phyloP scores from a whole-genome alignment of 2,888 invertebrate species.

The Chrysolina americana region DNA sequence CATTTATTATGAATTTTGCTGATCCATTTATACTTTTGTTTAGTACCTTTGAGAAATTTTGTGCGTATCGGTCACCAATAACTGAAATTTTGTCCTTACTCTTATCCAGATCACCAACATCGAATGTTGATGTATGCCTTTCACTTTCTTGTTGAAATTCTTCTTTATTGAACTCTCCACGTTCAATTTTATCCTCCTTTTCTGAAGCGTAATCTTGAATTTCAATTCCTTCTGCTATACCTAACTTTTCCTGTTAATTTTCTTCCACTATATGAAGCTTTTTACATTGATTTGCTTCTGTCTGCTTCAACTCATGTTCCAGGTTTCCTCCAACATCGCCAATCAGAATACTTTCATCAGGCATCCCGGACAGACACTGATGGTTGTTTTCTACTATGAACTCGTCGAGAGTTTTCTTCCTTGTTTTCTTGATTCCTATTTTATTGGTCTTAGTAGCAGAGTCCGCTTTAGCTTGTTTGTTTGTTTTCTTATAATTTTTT shows the following conservation, averaged over 20 bases:
- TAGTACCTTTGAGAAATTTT: background rate
- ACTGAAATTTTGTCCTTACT: background rate
- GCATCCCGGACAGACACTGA: constrained; percentile 8
- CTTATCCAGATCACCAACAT: background rate
- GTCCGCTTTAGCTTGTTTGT: constrained; percentile 1
- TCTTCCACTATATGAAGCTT: background rate
- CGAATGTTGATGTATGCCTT: background rate
- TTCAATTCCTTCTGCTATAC: background rate
- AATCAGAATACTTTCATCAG: constrained; percentile 19
- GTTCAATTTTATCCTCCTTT: background rate
- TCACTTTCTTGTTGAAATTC: background rate
- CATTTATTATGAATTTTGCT: background rate
- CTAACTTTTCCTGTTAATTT: background rate
- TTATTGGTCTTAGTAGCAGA: background rate
- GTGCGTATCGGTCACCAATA: background rate
- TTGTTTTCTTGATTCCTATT: constrained; percentile 11
- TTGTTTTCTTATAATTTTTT: constrained; percentile 2
- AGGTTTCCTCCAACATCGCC: constrained; percentile 1
- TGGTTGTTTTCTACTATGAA: constrained; percentile 18
- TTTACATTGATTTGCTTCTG: constrained; percentile 2
- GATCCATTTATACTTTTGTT: background rate
- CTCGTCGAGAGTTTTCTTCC: constrained; percentile 10
- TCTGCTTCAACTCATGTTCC: constrained; percentile 12
- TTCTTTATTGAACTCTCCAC: background rate
- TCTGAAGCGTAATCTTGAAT: background rate